Evolutionary conservation across 2,888 invertebrate species (phyloP).

Genomic region (Apotomis capreana): DNA sequence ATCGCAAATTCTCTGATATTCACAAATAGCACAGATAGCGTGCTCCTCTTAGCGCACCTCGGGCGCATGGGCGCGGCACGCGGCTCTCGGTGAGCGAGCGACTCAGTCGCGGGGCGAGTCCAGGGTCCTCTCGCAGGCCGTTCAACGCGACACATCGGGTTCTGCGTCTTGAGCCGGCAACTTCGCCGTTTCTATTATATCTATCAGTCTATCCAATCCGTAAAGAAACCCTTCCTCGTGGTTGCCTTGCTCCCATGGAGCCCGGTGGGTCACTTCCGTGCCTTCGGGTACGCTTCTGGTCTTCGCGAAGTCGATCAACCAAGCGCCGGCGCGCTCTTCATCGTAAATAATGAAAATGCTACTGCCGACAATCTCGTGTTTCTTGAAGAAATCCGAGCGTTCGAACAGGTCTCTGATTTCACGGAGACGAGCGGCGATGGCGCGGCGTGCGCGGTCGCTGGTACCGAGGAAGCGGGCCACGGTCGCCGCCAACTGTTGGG

Average conservation of each 20-base stretch:
- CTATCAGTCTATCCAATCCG: constrained; percentile 96
- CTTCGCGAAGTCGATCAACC: constrained; percentile 99
- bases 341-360: constrained; percentile 97
- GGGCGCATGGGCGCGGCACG: constrained; percentile 55
- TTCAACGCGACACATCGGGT: constrained; percentile 79
- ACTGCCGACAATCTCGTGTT: constrained; percentile 96
- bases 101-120: constrained; percentile 71
- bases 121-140: constrained; percentile 65
- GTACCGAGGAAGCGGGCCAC: constrained; percentile 89
- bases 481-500: constrained; percentile 88
- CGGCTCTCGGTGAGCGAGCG: constrained; percentile 62
- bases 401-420: constrained; percentile 92
- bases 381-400: constrained; percentile 91
- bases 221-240: constrained; percentile 97
- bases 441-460: constrained; percentile 85
- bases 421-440: constrained; percentile 88
- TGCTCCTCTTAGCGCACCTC: constrained; percentile 69
- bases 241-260: constrained; percentile 95
- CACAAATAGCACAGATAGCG: constrained; percentile 66
- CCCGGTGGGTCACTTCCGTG: constrained; percentile 88
- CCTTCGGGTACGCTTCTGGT: constrained; percentile 90
- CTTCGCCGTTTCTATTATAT: constrained; percentile 79
- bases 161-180: constrained; percentile 61
- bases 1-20: constrained; percentile 71
- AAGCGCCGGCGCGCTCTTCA: constrained; percentile 92